phyloP scores from a whole-genome alignment of 35 echinoderm and acorn worm species.

The Hemicentrotus pulcherrimus region DNA sequence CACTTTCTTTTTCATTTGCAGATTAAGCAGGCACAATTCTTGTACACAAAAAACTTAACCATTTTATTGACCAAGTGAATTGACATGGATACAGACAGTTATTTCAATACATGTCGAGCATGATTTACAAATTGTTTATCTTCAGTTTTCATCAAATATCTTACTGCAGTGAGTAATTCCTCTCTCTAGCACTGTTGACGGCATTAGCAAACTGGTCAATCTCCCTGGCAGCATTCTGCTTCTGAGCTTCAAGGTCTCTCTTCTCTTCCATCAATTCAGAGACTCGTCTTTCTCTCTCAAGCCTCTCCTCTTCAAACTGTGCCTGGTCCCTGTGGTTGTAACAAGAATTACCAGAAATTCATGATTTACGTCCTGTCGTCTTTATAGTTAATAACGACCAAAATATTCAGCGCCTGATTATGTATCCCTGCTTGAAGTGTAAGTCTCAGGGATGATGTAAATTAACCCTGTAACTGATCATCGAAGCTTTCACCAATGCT shows the following conservation, averaged over 20 bases:
- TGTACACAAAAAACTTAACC: too few species aligned
- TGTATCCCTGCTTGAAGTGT: too few species aligned
- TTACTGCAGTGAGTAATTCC: conserved; percentile 65
- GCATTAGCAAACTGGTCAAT: conserved; percentile 64
- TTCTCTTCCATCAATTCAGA: conserved; percentile 41
- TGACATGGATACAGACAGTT: neutral
- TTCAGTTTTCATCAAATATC: neutral
- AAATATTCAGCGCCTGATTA: too few species aligned
- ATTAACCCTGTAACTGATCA: too few species aligned
- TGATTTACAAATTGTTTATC: neutral
- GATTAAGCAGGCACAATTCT: too few species aligned
- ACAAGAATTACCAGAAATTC: neutral
- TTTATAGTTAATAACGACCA: too few species aligned
- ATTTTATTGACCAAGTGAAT: too few species aligned
- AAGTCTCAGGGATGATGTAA: too few species aligned
- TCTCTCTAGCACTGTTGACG: conserved; percentile 49
- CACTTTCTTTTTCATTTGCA: too few species aligned
- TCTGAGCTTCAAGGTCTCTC: conserved; percentile 27
- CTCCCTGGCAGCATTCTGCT: conserved; percentile 54
- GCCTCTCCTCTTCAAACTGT: conserved; percentile 71
- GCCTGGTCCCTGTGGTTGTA: neutral
- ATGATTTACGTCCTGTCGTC: too few species aligned
- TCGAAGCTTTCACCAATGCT: too few species aligned
- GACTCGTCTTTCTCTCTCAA: conserved; percentile 58
- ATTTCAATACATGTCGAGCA: neutral